phyloP scores from a whole-genome alignment of 1,140 invertebrate species.

The Metaphire vulgaris region DNA sequence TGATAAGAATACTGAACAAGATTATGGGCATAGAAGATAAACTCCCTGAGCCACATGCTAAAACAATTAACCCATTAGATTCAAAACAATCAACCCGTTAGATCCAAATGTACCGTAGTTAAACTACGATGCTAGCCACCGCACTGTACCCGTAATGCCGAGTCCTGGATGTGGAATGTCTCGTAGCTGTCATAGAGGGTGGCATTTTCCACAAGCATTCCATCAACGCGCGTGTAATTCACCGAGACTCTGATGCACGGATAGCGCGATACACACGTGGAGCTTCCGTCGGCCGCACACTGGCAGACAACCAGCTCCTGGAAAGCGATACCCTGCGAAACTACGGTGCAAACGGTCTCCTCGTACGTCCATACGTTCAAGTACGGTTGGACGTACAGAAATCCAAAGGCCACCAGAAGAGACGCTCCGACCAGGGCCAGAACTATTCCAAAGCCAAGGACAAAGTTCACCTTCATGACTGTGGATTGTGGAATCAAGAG shows the following conservation, averaged over 20 bases:
- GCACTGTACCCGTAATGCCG: slow-evolving; percentile 19
- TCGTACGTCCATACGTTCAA: slow-evolving; percentile 18
- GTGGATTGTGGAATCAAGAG: no score
- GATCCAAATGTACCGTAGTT: no score
- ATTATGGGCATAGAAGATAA: no score
- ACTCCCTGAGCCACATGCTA: no score
- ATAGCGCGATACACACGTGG: slow-evolving; percentile 19
- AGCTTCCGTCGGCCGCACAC: slow-evolving; percentile 18
- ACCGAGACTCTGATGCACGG: slow-evolving; percentile 22
- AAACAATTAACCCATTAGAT: no score
- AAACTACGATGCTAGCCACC: no score
- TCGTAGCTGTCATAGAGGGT: slow-evolving; percentile 27
- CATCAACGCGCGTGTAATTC: slow-evolving; percentile 16
- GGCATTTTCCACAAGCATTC: slow-evolving; percentile 12
- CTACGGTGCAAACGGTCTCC: slow-evolving; percentile 1
- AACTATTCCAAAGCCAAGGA: slow-evolving; percentile 28
- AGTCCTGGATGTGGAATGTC: slow-evolving; percentile 21
- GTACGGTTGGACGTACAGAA: slow-evolving; percentile 27
- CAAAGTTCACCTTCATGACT: slow-evolving; percentile 23
- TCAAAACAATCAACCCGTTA: no score
- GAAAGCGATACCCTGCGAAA: not conserved
- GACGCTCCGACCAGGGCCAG: slow-evolving; percentile 25
- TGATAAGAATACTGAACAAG: no score
- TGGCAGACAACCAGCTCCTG: slow-evolving; percentile 20
- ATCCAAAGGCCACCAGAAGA: slow-evolving; percentile 23